Conservation (phyloP, 1,140 invertebrate genomes). For the Brachionus sp. region DNA sequence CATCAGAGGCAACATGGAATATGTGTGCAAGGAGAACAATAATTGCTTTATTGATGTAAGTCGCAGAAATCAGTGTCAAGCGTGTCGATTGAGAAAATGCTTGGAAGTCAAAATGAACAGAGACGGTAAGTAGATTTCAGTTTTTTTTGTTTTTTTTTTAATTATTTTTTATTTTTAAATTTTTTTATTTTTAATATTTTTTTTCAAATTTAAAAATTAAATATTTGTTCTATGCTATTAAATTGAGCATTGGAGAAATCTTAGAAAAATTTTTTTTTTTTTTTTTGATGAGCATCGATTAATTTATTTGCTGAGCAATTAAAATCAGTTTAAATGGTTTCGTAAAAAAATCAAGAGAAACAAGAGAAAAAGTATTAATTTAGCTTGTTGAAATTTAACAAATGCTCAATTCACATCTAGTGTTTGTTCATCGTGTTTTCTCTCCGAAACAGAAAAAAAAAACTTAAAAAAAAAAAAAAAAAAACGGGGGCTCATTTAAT, state of each 20-base stretch:
- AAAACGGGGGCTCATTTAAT: not conserved
- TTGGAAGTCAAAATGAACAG: constrained; percentile 88
- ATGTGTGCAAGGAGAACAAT: constrained; percentile 85
- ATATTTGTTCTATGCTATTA: too few relatives aligned
- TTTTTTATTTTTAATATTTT: not conserved
- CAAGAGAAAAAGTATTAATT: not conserved
- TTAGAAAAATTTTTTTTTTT: constrained; percentile 13
- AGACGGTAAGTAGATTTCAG: constrained; percentile 70
- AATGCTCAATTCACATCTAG: constrained; percentile 37
- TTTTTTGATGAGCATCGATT: constrained; percentile 5
- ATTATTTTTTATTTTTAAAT: not conserved
- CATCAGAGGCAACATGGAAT: constrained; percentile 79
- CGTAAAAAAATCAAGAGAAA: not conserved
- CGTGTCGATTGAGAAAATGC: constrained; percentile 86
- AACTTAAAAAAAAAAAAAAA: not conserved
- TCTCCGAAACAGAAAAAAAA: not conserved
- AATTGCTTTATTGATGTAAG: constrained; percentile 84
- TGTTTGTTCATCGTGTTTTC: constrained; percentile 36
- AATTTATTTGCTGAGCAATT: constrained; percentile 2
- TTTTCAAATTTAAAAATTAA: too few relatives aligned
- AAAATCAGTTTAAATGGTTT: not conserved
- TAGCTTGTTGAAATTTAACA: constrained; percentile 17
- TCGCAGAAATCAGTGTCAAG: constrained; percentile 86
- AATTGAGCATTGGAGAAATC: not conserved
- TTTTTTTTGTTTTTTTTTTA: too few relatives aligned